Evolutionary conservation across 2,888 invertebrate genomes (phyloP).

Genomic region (Siphlonurus alternatus): DNA sequence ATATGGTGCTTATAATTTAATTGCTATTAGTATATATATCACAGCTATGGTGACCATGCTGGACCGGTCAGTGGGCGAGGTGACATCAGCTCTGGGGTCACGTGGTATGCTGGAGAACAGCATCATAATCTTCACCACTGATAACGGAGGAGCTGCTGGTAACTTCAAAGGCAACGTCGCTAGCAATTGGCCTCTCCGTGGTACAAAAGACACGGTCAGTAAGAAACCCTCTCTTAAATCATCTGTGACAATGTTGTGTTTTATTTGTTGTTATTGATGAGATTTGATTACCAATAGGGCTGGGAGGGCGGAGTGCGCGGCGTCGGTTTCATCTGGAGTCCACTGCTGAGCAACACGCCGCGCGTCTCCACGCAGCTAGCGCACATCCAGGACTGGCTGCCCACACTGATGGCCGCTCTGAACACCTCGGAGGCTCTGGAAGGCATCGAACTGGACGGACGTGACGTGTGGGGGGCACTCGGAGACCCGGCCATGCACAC

Average conservation of each 20-base stretch:
- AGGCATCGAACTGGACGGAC: constrained; percentile 16
- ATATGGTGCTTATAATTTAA: too few species aligned
- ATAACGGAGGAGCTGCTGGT: constrained; percentile 30
- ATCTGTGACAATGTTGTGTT: too few species aligned
- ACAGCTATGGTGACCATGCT: constrained; percentile 32
- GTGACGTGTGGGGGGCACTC: neutral
- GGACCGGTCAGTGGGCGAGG: constrained; percentile 32
- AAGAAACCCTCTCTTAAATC: too few species aligned
- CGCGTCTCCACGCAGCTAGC: constrained; percentile 28
- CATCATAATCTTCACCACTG: constrained; percentile 34
- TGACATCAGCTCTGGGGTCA: constrained; percentile 26
- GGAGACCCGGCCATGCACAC: neutral
- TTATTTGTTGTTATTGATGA: too few species aligned
- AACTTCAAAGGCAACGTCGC: constrained; percentile 29
- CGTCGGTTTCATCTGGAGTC: constrained; percentile 31
- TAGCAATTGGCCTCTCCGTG: constrained; percentile 33
- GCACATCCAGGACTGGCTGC: constrained; percentile 35
- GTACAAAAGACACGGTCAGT: constrained; percentile 14
- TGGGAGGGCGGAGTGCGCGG: constrained; percentile 39
- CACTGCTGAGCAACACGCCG: constrained; percentile 23
- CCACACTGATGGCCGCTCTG: constrained; percentile 28
- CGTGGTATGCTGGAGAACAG: constrained; percentile 30
- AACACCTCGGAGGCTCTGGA: constrained; percentile 14
- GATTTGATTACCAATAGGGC: too few species aligned
- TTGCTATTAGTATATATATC: too few species aligned